Conservation (phyloP, 2,888 invertebrate genomes). For the Harmothoe impar region DNA sequence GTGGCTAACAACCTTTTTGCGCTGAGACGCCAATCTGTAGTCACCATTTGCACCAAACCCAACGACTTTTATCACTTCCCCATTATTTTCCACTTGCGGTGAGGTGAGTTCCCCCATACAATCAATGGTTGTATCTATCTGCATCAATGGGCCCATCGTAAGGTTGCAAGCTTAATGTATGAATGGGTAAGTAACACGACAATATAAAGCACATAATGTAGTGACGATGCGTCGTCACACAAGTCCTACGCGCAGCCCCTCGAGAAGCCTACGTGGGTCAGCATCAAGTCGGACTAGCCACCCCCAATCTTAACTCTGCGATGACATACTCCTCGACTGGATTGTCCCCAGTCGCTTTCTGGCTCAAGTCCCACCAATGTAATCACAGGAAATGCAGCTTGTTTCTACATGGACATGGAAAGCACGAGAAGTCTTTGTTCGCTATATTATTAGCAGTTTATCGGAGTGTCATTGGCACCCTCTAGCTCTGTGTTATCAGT, state of each 20-base stretch:
- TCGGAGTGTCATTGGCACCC: background rate
- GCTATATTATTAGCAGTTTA: conserved; percentile 34
- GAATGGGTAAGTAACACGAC: background rate
- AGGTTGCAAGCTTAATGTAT: background rate
- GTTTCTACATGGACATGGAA: conserved; percentile 28
- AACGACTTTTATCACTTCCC: background rate
- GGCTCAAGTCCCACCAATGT: conserved; percentile 35
- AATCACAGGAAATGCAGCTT: conserved; percentile 58
- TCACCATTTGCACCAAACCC: background rate
- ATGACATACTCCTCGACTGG: background rate
- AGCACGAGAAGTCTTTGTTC: conserved; percentile 52
- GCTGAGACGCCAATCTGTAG: background rate
- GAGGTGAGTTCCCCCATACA: background rate
- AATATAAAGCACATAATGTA: background rate
- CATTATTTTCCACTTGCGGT: background rate
- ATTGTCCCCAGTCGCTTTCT: background rate
- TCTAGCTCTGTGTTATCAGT: background rate
- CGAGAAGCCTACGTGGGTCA: background rate
- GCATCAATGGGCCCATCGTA: too few relatives aligned
- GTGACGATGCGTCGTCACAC: background rate
- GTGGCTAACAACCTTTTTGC: background rate
- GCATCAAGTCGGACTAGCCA: background rate
- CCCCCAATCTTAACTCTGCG: background rate
- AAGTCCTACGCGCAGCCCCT: background rate
- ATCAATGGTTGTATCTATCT: background rate